phyloP scores from a whole-genome alignment of 2,888 invertebrate genomes.

The Matsumyia berberina region DNA sequence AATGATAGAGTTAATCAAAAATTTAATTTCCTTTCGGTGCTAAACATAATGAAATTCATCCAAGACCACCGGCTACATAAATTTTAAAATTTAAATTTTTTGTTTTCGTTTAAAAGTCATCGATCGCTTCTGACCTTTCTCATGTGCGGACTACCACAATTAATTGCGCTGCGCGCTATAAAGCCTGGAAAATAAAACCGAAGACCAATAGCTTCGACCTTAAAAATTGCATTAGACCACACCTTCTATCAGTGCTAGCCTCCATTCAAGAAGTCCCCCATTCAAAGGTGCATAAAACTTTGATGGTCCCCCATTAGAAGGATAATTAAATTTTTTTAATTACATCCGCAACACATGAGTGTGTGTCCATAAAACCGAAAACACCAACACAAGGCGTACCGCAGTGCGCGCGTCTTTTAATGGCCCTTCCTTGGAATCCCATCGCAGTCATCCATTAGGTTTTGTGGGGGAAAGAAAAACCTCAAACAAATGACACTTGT shows the following conservation, averaged over 20 bases:
- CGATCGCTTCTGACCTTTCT: background rate
- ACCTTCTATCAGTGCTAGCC: background rate
- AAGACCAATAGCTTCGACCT: background rate
- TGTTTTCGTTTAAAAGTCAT: background rate
- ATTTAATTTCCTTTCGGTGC: background rate
- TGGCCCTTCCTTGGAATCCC: slow-evolving; percentile 3
- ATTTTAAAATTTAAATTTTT: background rate
- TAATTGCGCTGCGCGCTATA: slow-evolving; percentile 10
- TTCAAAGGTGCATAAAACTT: slow-evolving; percentile 20
- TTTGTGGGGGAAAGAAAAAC: slow-evolving; percentile 3
- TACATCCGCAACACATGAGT: slow-evolving; percentile 4
- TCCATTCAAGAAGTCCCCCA: background rate
- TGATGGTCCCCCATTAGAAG: slow-evolving; percentile 4
- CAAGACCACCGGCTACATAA: background rate
- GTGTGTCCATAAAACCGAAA: background rate
- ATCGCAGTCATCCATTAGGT: slow-evolving; percentile 41
- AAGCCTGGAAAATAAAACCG: slow-evolving; percentile 1
- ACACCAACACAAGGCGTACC: background rate
- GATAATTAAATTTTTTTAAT: slow-evolving; percentile 55
- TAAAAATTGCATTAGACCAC: background rate
- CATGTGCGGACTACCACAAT: background rate
- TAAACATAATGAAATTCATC: no score
- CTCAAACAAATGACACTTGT: slow-evolving; percentile 69
- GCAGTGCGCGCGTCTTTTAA: slow-evolving; percentile 21
- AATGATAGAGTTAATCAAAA: background rate